phyloP scores from a whole-genome alignment of 2,888 invertebrate genomes.

The Tenthredo amoena region DNA sequence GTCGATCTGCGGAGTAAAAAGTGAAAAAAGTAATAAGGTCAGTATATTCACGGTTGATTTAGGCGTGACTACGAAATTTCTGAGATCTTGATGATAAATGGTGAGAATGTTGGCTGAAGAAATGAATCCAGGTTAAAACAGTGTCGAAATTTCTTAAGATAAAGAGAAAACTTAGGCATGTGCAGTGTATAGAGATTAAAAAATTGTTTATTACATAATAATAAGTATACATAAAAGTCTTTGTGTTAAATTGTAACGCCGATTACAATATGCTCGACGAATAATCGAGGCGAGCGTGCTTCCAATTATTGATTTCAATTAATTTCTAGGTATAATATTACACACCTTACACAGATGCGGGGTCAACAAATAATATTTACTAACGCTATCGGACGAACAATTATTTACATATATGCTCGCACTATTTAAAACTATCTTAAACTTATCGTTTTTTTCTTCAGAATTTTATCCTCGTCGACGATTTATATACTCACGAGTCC shows the following conservation, averaged over 20 bases:
- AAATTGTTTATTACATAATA: conserved; percentile 28
- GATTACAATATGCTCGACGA: neutral
- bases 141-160: neutral
- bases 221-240: conserved; percentile 1
- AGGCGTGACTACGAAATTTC: neutral
- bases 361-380: neutral
- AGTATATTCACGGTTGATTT: neutral
- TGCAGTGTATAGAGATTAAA: neutral
- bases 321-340: neutral
- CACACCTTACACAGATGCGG: neutral
- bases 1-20: neutral
- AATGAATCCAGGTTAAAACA: neutral
- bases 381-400: neutral
- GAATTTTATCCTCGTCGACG: neutral
- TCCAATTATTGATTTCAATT: neutral
- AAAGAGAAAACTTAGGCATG: neutral
- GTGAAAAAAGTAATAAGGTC: neutral
- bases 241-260: conserved; percentile 6
- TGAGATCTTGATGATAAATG: neutral
- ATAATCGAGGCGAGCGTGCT: neutral
- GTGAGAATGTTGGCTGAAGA: neutral
- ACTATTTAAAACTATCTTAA: too few relatives aligned
- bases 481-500: neutral
- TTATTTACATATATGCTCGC: too few relatives aligned
- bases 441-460: too few relatives aligned